These are phyloP conservation scores for Pollenia angustigena DNA, from an alignment of 2,888 invertebrate species.

Conservation along the genomic window DNA sequence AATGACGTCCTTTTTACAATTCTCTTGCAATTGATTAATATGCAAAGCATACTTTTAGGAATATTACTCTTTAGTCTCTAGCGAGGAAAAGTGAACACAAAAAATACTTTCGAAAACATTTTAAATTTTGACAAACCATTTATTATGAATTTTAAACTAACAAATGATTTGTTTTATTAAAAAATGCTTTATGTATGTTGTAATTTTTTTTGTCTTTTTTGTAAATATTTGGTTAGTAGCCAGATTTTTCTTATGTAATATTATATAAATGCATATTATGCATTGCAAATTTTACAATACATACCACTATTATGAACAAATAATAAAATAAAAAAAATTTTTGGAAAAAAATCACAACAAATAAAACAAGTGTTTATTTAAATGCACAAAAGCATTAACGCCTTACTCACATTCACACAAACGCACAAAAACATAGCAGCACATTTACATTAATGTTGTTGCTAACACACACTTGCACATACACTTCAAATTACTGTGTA, in stretches of 20 bases:
- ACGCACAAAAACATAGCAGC: not conserved
- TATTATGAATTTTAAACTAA: not conserved
- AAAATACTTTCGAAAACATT: constrained; percentile 4
- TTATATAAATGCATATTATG: constrained; percentile 11
- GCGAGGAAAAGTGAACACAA: not conserved
- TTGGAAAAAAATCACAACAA: not conserved
- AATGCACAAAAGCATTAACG: constrained; percentile 69
- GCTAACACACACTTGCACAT: not conserved
- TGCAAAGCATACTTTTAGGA: constrained; percentile 27
- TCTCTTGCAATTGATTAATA: constrained; percentile 19
- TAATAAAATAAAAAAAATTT: not conserved
- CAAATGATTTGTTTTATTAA: not conserved
- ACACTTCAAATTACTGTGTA: not conserved
- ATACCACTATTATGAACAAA: constrained; percentile 9
- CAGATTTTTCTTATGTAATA: constrained; percentile 33
- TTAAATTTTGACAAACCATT: constrained; percentile 20
- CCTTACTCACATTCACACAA: constrained; percentile 19
- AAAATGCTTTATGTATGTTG: constrained; percentile 1
- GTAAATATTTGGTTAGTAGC: constrained; percentile 12
- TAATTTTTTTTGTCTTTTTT: constrained; percentile 2
- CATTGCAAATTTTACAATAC: constrained; percentile 28
- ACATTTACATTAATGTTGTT: too few relatives aligned
- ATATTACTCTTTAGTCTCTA: constrained; percentile 1
- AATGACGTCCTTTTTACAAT: not conserved
- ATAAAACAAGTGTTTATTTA: constrained; percentile 63